Evolutionary conservation across 2,113 vertebrate genomes (phyloP).

Genomic region (Hoplias malabaricus): DNA sequence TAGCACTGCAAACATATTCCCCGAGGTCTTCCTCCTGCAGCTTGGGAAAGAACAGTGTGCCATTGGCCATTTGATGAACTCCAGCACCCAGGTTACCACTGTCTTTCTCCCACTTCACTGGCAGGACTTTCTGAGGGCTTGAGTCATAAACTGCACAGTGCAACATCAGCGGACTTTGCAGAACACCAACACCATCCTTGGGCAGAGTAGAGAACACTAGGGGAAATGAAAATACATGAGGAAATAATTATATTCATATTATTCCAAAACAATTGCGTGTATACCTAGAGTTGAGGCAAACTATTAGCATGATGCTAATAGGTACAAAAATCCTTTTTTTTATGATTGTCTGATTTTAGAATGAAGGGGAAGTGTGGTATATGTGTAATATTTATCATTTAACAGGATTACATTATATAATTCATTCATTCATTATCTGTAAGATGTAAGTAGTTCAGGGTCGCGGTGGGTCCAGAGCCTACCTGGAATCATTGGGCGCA

Average conservation of each 20-base stretch:
- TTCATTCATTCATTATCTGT: too few species aligned
- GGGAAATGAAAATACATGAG: neutral
- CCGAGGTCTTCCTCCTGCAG: conserved; percentile 53
- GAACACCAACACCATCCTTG: conserved; percentile 45
- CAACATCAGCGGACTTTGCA: conserved; percentile 50
- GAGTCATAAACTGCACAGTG: conserved; percentile 54
- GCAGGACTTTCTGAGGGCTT: conserved; percentile 12
- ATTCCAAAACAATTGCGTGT: too few species aligned
- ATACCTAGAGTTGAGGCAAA: too few species aligned
- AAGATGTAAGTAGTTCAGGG: too few species aligned
- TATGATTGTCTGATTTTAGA: too few species aligned
- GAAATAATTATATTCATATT: neutral
- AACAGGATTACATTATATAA: too few species aligned
- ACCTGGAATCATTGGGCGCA: too few species aligned
- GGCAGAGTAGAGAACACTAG: conserved; percentile 49
- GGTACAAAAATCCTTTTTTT: too few species aligned
- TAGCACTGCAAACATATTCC: conserved; percentile 53
- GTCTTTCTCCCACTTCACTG: conserved; percentile 51
- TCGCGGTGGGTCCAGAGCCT: too few species aligned
- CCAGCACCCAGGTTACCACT: conserved; percentile 14
- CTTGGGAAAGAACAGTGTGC: conserved; percentile 55
- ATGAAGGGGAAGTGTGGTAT: too few species aligned
- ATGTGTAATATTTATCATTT: too few species aligned
- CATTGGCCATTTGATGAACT: conserved; percentile 49
- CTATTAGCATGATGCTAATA: too few species aligned